These are phyloP conservation scores for Oscarella lobularis DNA, from an alignment of 37 sponge, comb jelly and placozoan genomes.

Conservation along the genomic window DNA sequence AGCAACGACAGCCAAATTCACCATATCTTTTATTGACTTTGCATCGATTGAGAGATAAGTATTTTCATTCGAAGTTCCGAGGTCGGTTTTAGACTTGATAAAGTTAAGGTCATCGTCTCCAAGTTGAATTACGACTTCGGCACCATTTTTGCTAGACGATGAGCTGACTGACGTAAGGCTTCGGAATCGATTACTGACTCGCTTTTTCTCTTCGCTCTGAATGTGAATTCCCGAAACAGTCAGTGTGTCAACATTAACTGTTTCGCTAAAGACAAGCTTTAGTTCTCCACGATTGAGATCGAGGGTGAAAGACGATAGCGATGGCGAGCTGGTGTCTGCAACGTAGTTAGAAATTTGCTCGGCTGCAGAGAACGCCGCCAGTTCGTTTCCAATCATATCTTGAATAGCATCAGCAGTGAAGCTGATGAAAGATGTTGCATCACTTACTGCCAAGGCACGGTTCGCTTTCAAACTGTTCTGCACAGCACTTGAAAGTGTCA, in stretches of 20 bases:
- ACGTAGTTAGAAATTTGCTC: constrained; percentile 16
- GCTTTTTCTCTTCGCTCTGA: background rate
- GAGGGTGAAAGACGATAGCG: background rate
- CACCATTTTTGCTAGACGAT: background rate
- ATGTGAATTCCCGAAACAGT: background rate
- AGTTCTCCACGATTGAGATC: constrained; percentile 12
- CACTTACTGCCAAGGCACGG: constrained; percentile 1
- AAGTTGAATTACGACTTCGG: constrained; percentile 19
- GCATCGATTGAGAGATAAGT: constrained; percentile 29
- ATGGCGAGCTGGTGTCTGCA: constrained; percentile 36
- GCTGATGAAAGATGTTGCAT: background rate
- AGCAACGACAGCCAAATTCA: constrained; percentile 27
- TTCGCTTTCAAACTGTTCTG: constrained; percentile 62
- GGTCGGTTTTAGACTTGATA: background rate
- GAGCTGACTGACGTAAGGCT: background rate
- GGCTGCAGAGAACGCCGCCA: background rate
- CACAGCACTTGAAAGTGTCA: constrained; percentile 10
- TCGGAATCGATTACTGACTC: background rate
- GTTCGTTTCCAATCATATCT: background rate
- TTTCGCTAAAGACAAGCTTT: constrained; percentile 48
- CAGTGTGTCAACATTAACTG: constrained; percentile 31
- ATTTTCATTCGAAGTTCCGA: constrained; percentile 23
- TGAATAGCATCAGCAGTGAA: background rate
- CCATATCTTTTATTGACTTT: constrained; percentile 30
- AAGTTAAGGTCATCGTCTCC: background rate